phyloP scores from a whole-genome alignment of 2,888 invertebrate genomes.

The Prostheceraeus crozeri region DNA sequence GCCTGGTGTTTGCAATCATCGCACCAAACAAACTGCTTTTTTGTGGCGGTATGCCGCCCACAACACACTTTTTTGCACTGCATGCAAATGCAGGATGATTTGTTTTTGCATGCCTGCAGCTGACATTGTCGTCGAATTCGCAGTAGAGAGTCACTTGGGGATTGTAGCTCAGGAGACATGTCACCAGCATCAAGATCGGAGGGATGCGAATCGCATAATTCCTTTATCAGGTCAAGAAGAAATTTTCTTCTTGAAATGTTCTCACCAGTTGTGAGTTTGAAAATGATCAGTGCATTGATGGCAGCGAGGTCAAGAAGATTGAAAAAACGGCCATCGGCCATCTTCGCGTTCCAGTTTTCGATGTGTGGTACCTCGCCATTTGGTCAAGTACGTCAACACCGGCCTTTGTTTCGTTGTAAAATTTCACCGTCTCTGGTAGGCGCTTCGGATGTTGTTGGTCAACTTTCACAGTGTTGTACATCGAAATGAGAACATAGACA shows the following conservation, averaged over 20 bases:
- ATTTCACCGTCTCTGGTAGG: slow-evolving; percentile 10
- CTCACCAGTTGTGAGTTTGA: background rate
- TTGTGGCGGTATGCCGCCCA: background rate
- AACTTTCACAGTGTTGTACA: slow-evolving; percentile 20
- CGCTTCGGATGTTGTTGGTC: background rate
- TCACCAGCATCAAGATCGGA: background rate
- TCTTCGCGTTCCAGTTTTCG: background rate
- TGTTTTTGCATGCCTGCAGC: background rate
- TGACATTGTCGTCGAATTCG: slow-evolving; percentile 4
- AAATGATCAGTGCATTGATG: slow-evolving; percentile 5
- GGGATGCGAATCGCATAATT: background rate
- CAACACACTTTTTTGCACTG: slow-evolving; percentile 18
- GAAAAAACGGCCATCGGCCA: slow-evolving; percentile 20
- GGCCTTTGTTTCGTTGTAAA: slow-evolving; percentile 30
- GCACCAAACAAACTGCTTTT: background rate
- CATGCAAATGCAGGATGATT: slow-evolving; percentile 1
- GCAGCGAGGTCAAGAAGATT: slow-evolving; percentile 10
- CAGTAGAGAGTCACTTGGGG: background rate
- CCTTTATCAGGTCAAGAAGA: slow-evolving; percentile 6
- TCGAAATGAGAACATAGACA: slow-evolving; percentile 19
- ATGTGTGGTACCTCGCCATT: slow-evolving; percentile 9
- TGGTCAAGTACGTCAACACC: slow-evolving; percentile 19
- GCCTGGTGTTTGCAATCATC: too few species aligned
- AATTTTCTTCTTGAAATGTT: slow-evolving; percentile 7
- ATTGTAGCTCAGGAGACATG: background rate